Conservation (phyloP, 2,888 invertebrate species). For the Miltochrista miniata region DNA sequence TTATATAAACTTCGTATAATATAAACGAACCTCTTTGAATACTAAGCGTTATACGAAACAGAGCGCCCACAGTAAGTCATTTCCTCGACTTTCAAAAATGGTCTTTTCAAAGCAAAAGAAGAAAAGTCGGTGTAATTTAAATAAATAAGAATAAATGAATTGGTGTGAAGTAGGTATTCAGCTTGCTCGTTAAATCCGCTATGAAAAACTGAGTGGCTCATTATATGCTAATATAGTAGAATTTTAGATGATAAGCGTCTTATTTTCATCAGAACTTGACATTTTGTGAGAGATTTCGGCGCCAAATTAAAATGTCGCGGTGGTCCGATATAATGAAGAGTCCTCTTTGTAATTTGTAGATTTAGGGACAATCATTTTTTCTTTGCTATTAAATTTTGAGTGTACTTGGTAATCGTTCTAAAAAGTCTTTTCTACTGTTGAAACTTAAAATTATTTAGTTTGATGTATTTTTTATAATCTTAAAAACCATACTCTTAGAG, state of each 20-base stretch:
- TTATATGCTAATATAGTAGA: constrained; percentile 42
- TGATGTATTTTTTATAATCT: too few relatives aligned
- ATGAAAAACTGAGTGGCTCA: constrained; percentile 40
- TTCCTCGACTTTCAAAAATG: constrained; percentile 10
- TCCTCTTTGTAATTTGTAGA: constrained; percentile 22
- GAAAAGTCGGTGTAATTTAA: constrained; percentile 24
- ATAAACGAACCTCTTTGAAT: background rate
- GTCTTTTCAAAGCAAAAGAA: constrained; percentile 8
- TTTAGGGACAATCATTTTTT: constrained; percentile 4
- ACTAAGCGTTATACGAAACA: background rate
- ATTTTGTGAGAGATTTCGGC: constrained; percentile 27
- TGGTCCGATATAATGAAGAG: constrained; percentile 22
- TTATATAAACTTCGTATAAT: too few relatives aligned
- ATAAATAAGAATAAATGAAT: constrained; percentile 41
- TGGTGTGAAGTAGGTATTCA: constrained; percentile 31
- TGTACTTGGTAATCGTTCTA: too few relatives aligned
- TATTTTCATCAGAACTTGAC: constrained; percentile 38
- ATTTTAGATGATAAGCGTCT: constrained; percentile 36
- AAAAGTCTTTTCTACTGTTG: too few relatives aligned
- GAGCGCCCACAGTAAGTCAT: background rate
- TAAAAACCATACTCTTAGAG: too few relatives aligned
- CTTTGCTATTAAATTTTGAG: background rate
- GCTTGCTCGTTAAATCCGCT: constrained; percentile 32
- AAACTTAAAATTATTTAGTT: too few relatives aligned
- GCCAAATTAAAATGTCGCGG: constrained; percentile 35